Evolutionary conservation across 2,113 vertebrate genomes (phyloP).

Genomic region (Sylvicapra grimmia): DNA sequence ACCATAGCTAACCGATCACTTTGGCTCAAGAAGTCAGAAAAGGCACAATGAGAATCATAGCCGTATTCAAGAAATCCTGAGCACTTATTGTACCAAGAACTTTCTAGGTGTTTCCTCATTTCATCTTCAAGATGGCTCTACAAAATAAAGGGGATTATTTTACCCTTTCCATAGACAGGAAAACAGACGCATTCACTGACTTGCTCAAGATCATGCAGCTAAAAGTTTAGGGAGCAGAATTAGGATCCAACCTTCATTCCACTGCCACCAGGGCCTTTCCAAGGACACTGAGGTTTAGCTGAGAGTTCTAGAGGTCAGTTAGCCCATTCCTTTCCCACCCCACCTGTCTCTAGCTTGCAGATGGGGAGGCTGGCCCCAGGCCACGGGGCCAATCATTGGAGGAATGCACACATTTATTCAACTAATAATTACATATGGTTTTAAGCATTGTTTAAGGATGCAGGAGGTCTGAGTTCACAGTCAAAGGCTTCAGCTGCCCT

Average conservation of each 20-base stretch:
- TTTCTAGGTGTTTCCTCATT: background rate
- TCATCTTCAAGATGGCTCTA: background rate
- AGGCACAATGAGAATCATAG: background rate
- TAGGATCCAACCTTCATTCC: background rate
- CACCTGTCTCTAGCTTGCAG: background rate
- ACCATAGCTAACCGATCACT: background rate
- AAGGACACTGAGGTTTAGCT: background rate
- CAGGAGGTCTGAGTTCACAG: background rate
- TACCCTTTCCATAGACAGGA: background rate
- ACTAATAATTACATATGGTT: background rate
- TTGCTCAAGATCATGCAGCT: background rate
- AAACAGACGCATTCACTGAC: background rate
- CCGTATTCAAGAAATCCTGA: background rate
- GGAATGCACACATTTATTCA: background rate
- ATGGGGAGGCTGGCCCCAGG: background rate
- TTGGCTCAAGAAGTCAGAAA: background rate
- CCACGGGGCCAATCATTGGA: accelerated
- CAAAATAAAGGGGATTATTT: background rate
- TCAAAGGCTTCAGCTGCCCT: background rate
- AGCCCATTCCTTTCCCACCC: background rate
- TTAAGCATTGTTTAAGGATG: background rate
- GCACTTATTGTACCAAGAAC: background rate
- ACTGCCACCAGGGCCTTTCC: background rate
- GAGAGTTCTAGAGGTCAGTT: background rate
- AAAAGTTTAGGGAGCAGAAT: background rate